Evolutionary conservation across 2,888 invertebrate genomes (phyloP).

Genomic region (Andrena marginata): DNA sequence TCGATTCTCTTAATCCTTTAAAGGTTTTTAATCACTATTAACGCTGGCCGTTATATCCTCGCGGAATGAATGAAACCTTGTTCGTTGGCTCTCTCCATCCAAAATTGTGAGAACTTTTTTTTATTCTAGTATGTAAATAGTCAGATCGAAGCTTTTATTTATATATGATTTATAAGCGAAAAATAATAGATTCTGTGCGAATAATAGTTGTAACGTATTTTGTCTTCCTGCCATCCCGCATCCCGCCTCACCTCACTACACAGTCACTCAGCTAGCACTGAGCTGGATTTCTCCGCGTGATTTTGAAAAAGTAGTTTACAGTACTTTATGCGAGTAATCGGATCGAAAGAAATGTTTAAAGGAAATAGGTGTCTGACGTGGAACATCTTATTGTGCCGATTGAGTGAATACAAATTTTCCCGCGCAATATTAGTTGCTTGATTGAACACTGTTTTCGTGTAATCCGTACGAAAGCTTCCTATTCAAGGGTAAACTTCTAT

Average conservation of each 20-base stretch:
- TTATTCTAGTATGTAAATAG: slow-evolving; percentile 64
- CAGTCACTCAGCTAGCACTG: background rate
- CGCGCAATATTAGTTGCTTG: background rate
- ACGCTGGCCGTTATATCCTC: slow-evolving; percentile 51
- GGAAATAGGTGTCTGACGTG: background rate
- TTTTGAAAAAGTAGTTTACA: background rate
- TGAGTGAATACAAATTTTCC: background rate
- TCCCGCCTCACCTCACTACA: background rate
- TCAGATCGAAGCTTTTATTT: slow-evolving; percentile 64
- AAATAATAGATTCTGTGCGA: slow-evolving; percentile 57
- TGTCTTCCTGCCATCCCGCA: background rate
- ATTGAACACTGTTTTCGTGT: background rate
- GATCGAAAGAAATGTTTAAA: background rate
- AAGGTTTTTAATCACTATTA: slow-evolving; percentile 22
- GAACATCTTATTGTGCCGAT: background rate
- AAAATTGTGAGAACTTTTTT: slow-evolving; percentile 39
- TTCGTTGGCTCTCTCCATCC: slow-evolving; percentile 22
- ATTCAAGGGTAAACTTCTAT: background rate
- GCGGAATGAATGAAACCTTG: background rate
- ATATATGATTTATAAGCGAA: slow-evolving; percentile 64
- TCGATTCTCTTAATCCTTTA: background rate
- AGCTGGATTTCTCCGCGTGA: background rate
- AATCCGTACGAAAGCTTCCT: background rate
- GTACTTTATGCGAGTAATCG: background rate
- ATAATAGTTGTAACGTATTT: background rate